A percentile compares a stretch with the other conserved stretches of the same genome.
phyloP scores from a whole-genome alignment of 2,797 vertebrate genomes.

The Astyanax mexicanus region DNA sequence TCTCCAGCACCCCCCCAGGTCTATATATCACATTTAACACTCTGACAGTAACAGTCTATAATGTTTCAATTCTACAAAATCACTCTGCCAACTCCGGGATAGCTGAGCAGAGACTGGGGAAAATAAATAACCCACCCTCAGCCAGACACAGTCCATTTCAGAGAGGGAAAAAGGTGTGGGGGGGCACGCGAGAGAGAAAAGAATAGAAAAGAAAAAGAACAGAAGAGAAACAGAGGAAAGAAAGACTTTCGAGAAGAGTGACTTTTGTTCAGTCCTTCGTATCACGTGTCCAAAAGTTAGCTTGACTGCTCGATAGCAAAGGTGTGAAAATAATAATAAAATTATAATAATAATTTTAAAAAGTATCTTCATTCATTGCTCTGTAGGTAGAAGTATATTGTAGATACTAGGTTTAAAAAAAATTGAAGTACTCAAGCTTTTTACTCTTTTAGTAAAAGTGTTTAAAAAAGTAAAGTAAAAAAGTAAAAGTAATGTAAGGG shows the following conservation, averaged over 20 bases:
- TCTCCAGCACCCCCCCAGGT: constrained; percentile 80
- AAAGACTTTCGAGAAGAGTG: too few species aligned
- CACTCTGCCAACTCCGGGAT: constrained; percentile 97
- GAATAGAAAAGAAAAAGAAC: constrained; percentile 5
- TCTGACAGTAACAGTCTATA: constrained; percentile 99
- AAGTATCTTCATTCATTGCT: too few species aligned
- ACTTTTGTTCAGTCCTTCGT: constrained; percentile 23
- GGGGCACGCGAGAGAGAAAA: not conserved
- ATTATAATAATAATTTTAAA: too few species aligned
- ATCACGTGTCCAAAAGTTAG: not conserved
- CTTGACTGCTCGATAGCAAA: too few species aligned
- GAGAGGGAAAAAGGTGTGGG: constrained; percentile 46
- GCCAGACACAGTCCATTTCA: constrained; percentile 84
- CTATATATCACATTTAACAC: constrained; percentile 99
- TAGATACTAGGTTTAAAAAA: too few species aligned
- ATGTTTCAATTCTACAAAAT: constrained; percentile 99
- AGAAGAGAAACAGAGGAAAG: constrained; percentile 9
- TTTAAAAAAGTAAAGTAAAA: too few species aligned
- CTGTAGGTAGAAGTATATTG: too few species aligned
- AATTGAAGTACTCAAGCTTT: too few species aligned
- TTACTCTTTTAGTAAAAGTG: too few species aligned
- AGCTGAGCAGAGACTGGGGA: constrained; percentile 94
- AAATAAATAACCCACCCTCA: constrained; percentile 93
- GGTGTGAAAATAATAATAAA: too few species aligned
- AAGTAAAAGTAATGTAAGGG: too few species aligned